phyloP scores from a whole-genome alignment of 2,888 invertebrate species.

The Dysmachus trigonus region DNA sequence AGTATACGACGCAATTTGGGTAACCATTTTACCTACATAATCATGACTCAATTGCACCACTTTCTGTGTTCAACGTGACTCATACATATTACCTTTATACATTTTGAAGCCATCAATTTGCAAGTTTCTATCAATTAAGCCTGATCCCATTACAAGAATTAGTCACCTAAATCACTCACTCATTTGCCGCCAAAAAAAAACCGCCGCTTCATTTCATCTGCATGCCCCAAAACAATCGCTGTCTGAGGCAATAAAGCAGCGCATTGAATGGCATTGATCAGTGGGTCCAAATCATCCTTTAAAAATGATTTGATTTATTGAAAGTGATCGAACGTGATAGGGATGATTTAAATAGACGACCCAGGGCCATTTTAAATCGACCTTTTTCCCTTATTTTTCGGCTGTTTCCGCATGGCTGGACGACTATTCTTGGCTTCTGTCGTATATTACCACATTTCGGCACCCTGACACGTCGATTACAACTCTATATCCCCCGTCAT shows the following conservation, averaged over 20 bases:
- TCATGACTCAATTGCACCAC: no score
- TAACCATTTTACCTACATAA: no score
- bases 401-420: background rate
- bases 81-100: background rate
- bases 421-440: background rate
- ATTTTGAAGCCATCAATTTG: background rate
- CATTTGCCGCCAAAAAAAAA: background rate
- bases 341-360: background rate
- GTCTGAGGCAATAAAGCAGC: background rate
- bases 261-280: background rate
- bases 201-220: background rate
- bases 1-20: no score
- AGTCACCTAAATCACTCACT: conserved; percentile 8
- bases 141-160: conserved; percentile 1
- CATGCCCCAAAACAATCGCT: background rate
- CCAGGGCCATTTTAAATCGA: background rate
- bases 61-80: background rate
- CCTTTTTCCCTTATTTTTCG: background rate
- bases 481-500: conserved; percentile 23
- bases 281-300: background rate
- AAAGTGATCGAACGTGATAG: background rate
- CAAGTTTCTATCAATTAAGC: background rate
- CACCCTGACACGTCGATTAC: background rate
- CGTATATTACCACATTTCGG: background rate
- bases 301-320: background rate